Percentiles rank a stretch among this genome's conserved stretches.
These are phyloP conservation scores for Galaxea fascicularis DNA, from an alignment of 92 coral and sea anemone species.

Conservation along the genomic window DNA sequence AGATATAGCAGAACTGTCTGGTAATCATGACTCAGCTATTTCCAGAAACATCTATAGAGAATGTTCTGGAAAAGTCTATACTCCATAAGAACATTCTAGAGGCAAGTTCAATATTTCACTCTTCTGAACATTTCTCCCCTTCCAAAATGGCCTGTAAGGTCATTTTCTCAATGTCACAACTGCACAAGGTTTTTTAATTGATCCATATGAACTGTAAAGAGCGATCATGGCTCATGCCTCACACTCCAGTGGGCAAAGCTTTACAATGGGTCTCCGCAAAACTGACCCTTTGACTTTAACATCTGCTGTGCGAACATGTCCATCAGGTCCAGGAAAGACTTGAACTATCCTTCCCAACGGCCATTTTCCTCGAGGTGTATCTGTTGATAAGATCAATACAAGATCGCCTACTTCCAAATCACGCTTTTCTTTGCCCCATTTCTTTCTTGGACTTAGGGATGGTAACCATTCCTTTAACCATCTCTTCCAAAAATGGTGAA, in stretches of 20 bases:
- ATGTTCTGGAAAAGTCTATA: too few species aligned
- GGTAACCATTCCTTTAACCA: conserved; percentile 52
- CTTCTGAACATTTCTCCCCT: conserved; percentile 14
- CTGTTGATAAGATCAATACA: conserved; percentile 20
- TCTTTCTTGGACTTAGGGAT: conserved; percentile 30
- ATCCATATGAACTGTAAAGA: too few species aligned
- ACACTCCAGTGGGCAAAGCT: conserved; percentile 44
- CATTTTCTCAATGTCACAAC: too few species aligned
- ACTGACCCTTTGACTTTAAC: conserved; percentile 18
- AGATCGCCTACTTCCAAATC: conserved; percentile 27
- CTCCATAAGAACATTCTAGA: too few species aligned
- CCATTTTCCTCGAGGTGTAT: conserved; percentile 41
- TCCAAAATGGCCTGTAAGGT: background rate
- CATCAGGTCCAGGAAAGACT: conserved; percentile 46
- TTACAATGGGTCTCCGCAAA: conserved; percentile 29
- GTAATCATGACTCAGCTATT: too few species aligned
- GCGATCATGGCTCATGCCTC: too few species aligned
- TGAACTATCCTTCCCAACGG: conserved; percentile 39
- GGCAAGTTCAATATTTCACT: too few species aligned
- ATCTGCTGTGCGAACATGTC: conserved; percentile 36
- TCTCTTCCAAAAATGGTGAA: conserved; percentile 48
- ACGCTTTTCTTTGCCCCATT: conserved; percentile 28
- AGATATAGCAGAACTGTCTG: too few species aligned
- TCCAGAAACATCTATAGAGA: too few species aligned
- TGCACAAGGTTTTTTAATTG: too few species aligned